Base-by-base conservation (phyloP, 2,797 vertebrate species). In the Sebastes baramenuke region DNA sequence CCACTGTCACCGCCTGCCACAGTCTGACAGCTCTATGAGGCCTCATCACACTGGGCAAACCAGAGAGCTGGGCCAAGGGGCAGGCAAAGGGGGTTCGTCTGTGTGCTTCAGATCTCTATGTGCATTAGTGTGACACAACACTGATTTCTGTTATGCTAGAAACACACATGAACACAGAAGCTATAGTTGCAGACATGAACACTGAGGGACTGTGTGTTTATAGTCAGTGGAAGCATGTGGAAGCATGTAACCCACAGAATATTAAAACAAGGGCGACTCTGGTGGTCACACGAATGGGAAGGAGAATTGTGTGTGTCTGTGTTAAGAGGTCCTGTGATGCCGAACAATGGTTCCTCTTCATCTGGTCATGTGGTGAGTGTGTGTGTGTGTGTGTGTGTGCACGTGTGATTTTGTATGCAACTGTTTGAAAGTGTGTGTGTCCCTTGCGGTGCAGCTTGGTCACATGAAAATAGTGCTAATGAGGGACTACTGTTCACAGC, bases 301-400 rank as follows among this genome's bases (percentile, higher is more conserved):
- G 83, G 82, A 89, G 87, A 87, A 88, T 85, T 83, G 88, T 90
- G 88, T 89, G 87, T 88, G 88, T 92, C 74, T 92, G 90, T 93
- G 87, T 86, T 87, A 81, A 94, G 88, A 93, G 90, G 92, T 92
- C 93, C 92, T 95, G 92, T 93, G 92, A 94, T 94, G 87, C 89
- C 12, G 73, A 91, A 95, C 95, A 95, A 95, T 94, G 91, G 89
- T 89, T 94, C 89, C 94, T 94, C 93, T 95, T 95, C 91, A 95
- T 94, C 88, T 93, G 85, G 90, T 95, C 94, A 95, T 95, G 94
- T 94, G 95, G 84, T 84, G 79, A n/a, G 46, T 8, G 46, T n/a
- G 18, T 52, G 42, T 46, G 38, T 42, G 30, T 30, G 42, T 46
- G 42, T 46, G 42, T 46, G 42, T 80, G 52, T 83, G 65, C 82